A percentile compares a stretch with the other conserved stretches of the same genome.
phyloP scores from a whole-genome alignment of 37 sponge, comb jelly and placozoan species.

The Crambe crambe region DNA sequence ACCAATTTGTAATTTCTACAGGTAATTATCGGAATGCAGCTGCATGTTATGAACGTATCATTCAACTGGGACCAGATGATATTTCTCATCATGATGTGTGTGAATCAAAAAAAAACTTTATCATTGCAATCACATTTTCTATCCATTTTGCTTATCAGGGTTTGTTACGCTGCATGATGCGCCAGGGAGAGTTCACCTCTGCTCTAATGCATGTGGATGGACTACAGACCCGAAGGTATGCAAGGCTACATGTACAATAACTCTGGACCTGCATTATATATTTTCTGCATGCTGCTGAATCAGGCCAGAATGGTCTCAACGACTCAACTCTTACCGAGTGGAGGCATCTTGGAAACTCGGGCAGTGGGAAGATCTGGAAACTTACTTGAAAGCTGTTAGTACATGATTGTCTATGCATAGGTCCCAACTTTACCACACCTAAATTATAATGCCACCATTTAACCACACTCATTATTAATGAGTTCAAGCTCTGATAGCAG shows the following conservation, averaged over 20 bases:
- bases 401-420: neutral
- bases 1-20: slow-evolving; percentile 1
- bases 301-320: slow-evolving; percentile 73
- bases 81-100: slow-evolving; percentile 58
- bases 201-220: slow-evolving; percentile 73
- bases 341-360: slow-evolving; percentile 88
- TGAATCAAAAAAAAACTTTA: neutral
- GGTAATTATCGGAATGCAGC: slow-evolving; percentile 79
- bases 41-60: slow-evolving; percentile 59
- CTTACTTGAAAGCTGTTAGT: slow-evolving; percentile 48
- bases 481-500: no score
- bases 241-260: neutral
- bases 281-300: neutral
- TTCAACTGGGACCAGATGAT: slow-evolving; percentile 45
- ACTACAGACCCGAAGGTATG: slow-evolving; percentile 42
- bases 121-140: neutral
- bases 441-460: no score
- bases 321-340: slow-evolving; percentile 63
- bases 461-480: no score
- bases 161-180: slow-evolving; percentile 67
- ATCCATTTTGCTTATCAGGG: slow-evolving; percentile 42
- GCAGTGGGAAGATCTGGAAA: slow-evolving; percentile 74
- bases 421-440: neutral
- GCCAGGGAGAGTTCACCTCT: slow-evolving; percentile 68
- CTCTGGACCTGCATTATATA: neutral